A percentile compares a stretch with the other conserved stretches of the same genome.
Evolutionary conservation across 2,797 vertebrate genomes (phyloP).

Genomic region (Pelodytes ibericus): DNA sequence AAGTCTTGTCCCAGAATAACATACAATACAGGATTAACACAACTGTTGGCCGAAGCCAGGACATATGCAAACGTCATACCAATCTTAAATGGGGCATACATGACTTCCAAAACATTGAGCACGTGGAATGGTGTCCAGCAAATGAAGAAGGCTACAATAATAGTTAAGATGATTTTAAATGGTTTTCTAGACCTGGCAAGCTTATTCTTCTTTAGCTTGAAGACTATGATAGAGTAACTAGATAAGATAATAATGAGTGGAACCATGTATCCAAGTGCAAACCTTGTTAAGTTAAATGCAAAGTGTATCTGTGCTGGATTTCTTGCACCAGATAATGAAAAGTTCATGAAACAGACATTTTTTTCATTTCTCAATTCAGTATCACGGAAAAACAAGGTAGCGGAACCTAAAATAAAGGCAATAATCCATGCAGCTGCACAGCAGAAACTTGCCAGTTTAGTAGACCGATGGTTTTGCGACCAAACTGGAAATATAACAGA

Average conservation of each 20-base stretch:
- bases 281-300: slow-evolving; percentile 71
- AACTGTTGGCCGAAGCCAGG: slow-evolving; percentile 88
- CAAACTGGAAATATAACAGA: slow-evolving; percentile 88
- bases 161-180: slow-evolving; percentile 86
- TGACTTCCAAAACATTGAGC: slow-evolving; percentile 77
- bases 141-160: slow-evolving; percentile 86
- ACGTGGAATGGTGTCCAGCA: slow-evolving; percentile 91
- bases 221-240: slow-evolving; percentile 84
- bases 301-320: slow-evolving; percentile 48
- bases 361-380: slow-evolving; percentile 47
- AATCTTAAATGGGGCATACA: slow-evolving; percentile 61
- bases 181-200: slow-evolving; percentile 86
- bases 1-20: slow-evolving; percentile 93
- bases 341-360: slow-evolving; percentile 82
- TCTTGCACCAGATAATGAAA: slow-evolving; percentile 55
- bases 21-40: slow-evolving; percentile 91
- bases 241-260: slow-evolving; percentile 83
- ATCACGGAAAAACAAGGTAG: slow-evolving; percentile 80
- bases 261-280: slow-evolving; percentile 80
- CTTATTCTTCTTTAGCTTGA: slow-evolving; percentile 77
- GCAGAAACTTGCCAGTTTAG: slow-evolving; percentile 70
- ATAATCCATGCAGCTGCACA: slow-evolving; percentile 78
- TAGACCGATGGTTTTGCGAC: slow-evolving; percentile 88
- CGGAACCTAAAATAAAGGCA: slow-evolving; percentile 76
- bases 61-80: slow-evolving; percentile 76